Evolutionary conservation across 2,888 invertebrate genomes (phyloP), one percentile per base, ranked within the genome.

Genomic region (Galerucella calmariensis): DNA sequence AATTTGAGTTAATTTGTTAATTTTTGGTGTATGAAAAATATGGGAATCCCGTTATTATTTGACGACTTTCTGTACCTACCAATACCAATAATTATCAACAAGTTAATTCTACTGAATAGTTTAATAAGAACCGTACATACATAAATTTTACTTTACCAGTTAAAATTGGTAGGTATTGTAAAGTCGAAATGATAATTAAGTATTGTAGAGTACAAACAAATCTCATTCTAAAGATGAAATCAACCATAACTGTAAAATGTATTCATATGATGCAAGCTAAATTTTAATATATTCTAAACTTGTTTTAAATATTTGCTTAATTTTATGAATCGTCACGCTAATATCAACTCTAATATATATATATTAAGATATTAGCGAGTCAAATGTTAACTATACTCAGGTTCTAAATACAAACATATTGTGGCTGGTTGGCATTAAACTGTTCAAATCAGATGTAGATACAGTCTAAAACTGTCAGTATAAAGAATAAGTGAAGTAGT

Each of bases 201-300:
- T n/a, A n/a, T n/a, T 62, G 62, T 62, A 62, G 56, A 56, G 62
- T 62, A 62, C 62, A 62, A 62, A 62, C 41, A 62, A 62, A 62
- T 62, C 35, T 62, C 14, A 62, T 62, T 62, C 62, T 62, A 62
- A 62, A 62, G 16, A 41, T 62, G n/a, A 41, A 41, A 62, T 41
- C 16, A 41, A 35, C 35, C n/a, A 41, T 41, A 41, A 35, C 41
- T 35, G 35, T 62, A 41, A 62, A 62, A 62, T 62, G 41, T 62
- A 41, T 41, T 35, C n/a, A n/a, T 41, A 62, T 56, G 16, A 56
- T 56, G 20, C 16, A 56, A 56, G 56, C 20, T 56, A 56, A 35
- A 62, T 62, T 62, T 35, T 62, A n/a, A 62, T 62, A 41, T 62
- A 62, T 62, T 62, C 62, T 27, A 62, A 62, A 62, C 8, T 62